These are phyloP conservation scores for Nerophis ophidion DNA, from an alignment of 2,113 vertebrate genomes.

Conservation along the genomic window DNA sequence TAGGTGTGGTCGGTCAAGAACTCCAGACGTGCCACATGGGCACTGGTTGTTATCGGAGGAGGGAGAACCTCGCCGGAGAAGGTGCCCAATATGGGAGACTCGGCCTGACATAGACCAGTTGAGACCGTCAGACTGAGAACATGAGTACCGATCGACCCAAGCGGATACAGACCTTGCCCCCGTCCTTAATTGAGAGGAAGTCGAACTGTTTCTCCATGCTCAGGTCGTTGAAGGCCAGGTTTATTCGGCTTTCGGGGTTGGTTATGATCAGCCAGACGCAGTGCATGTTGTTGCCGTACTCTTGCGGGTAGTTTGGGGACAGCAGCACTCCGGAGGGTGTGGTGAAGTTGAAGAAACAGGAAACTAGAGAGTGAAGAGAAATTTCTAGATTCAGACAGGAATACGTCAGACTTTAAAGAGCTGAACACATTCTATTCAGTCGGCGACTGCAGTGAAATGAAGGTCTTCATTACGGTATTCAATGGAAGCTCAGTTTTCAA, in stretches of 20 bases:
- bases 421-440: background rate
- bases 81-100: constrained; percentile 90
- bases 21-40: constrained; percentile 88
- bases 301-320: constrained; percentile 95
- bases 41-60: constrained; percentile 93
- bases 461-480: background rate
- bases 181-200: constrained; percentile 94
- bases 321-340: constrained; percentile 88
- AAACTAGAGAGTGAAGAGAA: constrained; percentile 65
- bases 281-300: constrained; percentile 96
- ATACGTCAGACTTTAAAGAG: background rate
- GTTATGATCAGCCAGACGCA: constrained; percentile 97
- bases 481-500: background rate
- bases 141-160: background rate
- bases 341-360: constrained; percentile 99
- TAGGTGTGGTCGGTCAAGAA: constrained; percentile 99
- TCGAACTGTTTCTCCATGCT: constrained; percentile 98
- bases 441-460: background rate
- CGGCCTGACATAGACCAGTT: constrained; percentile 62
- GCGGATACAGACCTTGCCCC: constrained; percentile 69
- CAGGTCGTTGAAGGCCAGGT: constrained; percentile 98
- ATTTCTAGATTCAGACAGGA: background rate
- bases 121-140: constrained; percentile 4
- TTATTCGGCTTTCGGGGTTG: constrained; percentile 90
- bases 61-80: constrained; percentile 90